Percentiles rank a stretch among this genome's conserved stretches.
Evolutionary conservation across 2,113 vertebrate species (phyloP).

Genomic region (Turnix velox): DNA sequence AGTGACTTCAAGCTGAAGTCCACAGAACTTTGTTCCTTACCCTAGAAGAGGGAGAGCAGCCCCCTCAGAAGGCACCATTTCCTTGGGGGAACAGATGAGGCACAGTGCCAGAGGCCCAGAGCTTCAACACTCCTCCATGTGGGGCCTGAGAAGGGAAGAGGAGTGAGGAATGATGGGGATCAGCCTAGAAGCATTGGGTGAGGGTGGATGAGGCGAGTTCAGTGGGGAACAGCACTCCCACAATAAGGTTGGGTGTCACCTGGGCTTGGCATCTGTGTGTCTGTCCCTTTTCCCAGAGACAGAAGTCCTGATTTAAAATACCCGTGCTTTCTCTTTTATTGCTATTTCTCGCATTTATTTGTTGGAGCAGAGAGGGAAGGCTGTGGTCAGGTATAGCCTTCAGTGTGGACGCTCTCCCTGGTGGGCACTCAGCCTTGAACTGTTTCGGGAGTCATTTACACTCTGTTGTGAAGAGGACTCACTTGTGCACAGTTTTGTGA

Average conservation of each 20-base stretch:
- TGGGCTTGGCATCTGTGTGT: neutral
- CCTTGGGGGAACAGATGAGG: neutral
- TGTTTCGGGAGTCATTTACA: neutral
- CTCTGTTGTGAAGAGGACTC: rapidly evolving
- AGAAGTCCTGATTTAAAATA: neutral
- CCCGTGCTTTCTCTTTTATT: neutral
- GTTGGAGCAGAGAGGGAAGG: rapidly evolving
- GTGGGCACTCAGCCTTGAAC: neutral
- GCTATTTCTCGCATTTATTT: neutral
- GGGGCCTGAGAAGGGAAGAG: neutral
- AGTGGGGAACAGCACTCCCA: neutral
- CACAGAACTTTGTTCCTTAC: conserved; percentile 42
- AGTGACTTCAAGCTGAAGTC: neutral
- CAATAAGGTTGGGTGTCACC: neutral
- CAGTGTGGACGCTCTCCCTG: neutral
- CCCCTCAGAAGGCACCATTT: conserved; percentile 65
- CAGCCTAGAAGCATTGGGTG: neutral
- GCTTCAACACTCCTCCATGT: conserved; percentile 35
- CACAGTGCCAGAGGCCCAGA: conserved; percentile 13
- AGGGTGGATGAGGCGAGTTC: neutral
- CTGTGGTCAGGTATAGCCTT: neutral
- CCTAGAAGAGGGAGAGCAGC: conserved; percentile 45
- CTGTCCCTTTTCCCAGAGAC: neutral
- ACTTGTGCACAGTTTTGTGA: rapidly evolving
- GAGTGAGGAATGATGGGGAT: neutral